Percentiles rank a stretch among this genome's conserved stretches.
Conservation (phyloP, 2,797 vertebrate genomes). For the Chelonia mydas region DNA sequence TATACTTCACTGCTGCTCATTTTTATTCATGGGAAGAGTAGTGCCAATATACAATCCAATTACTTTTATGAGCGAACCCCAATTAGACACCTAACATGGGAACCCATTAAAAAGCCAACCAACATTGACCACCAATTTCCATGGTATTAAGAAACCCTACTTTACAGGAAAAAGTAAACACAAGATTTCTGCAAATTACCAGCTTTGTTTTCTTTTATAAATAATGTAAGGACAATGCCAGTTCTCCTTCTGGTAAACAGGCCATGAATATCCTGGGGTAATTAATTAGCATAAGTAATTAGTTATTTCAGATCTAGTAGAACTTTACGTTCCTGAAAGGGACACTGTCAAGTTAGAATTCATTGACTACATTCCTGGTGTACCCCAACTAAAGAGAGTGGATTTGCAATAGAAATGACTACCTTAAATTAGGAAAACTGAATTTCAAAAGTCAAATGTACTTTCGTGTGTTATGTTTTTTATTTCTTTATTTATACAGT, state of each 20-base stretch:
- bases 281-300: constrained; percentile 35
- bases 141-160: neutral
- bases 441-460: neutral
- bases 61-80: neutral
- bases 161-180: neutral
- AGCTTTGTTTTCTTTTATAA: neutral
- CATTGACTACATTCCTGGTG: neutral
- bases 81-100: rapidly evolving
- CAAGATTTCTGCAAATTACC: neutral
- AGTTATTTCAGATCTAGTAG: constrained; percentile 11
- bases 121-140: neutral
- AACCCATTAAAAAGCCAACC: neutral
- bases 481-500: neutral
- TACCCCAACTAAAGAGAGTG: neutral
- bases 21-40: neutral
- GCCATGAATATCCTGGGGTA: constrained; percentile 38
- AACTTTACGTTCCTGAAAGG: constrained; percentile 15
- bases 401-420: neutral
- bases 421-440: neutral
- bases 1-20: neutral
- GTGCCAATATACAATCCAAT: rapidly evolving
- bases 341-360: rapidly evolving
- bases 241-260: constrained; percentile 30
- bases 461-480: neutral
- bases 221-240: neutral